These are phyloP conservation scores for Sminthurides bifidus DNA, from an alignment of 1,140 invertebrate genomes.

Conservation along the genomic window DNA sequence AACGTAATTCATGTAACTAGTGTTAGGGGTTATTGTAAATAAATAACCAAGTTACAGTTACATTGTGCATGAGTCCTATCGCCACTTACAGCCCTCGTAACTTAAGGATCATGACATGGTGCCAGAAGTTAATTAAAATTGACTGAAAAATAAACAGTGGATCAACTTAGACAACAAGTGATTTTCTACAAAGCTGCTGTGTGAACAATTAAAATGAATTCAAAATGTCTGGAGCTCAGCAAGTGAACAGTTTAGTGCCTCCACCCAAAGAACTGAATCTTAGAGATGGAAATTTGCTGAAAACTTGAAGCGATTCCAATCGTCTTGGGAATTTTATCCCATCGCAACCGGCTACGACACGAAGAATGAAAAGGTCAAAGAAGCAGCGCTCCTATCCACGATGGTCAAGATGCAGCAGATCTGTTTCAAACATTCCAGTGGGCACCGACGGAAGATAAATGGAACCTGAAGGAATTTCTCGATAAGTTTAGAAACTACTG, in stretches of 20 bases:
- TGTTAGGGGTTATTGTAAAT: no score
- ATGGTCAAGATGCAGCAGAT: not conserved
- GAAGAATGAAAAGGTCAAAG: not conserved
- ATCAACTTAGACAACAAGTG: no score
- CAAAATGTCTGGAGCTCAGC: not conserved
- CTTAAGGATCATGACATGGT: no score
- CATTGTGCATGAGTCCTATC: no score
- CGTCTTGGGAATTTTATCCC: not conserved
- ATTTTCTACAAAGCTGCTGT: no score
- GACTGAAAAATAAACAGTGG: no score
- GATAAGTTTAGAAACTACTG: not conserved
- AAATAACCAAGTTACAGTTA: no score
- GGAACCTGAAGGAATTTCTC: not conserved
- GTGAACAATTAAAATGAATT: not conserved
- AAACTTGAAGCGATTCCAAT: slow-evolving; percentile 9
- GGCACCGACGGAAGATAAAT: not conserved
- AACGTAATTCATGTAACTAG: no score
- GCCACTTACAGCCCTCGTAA: no score
- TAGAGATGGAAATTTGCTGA: not conserved
- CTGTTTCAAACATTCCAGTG: not conserved
- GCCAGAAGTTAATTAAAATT: no score
- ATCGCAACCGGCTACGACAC: not conserved
- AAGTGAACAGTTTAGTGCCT: not conserved
- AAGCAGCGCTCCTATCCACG: not conserved
- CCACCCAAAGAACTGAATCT: not conserved